Conservation (phyloP, 1,140 invertebrate species). For the Marisa cornuarietis region DNA sequence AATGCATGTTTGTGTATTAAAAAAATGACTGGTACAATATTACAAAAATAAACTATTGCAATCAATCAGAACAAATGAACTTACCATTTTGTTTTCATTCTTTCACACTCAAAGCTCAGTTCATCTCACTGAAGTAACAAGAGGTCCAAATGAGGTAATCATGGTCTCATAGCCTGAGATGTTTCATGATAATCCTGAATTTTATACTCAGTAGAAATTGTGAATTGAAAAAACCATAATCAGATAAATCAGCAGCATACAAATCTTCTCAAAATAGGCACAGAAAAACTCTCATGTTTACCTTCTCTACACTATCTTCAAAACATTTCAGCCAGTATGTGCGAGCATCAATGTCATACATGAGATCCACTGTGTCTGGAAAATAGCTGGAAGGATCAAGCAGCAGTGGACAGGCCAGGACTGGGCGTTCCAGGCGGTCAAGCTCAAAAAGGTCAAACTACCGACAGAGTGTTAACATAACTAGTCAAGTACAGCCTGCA, state of each 20-base stretch:
- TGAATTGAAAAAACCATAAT: too few relatives aligned
- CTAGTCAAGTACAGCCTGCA: too few relatives aligned
- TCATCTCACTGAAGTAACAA: too few relatives aligned
- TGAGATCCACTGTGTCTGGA: constrained; percentile 90
- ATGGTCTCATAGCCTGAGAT: too few relatives aligned
- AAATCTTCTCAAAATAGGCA: background rate
- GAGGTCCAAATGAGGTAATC: too few relatives aligned
- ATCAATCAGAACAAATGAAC: too few relatives aligned
- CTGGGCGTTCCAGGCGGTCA: constrained; percentile 73
- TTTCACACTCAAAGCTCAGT: too few relatives aligned
- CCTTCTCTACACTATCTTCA: constrained; percentile 75
- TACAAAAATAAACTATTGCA: too few relatives aligned
- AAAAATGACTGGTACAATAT: background rate
- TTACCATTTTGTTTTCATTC: too few relatives aligned
- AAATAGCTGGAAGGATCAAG: constrained; percentile 75
- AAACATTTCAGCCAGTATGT: constrained; percentile 94
- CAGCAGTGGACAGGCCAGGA: constrained; percentile 73
- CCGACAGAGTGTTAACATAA: background rate
- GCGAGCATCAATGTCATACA: constrained; percentile 84
- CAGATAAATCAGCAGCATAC: too few relatives aligned
- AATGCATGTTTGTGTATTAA: background rate
- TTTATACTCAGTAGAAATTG: too few relatives aligned
- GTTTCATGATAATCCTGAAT: too few relatives aligned
- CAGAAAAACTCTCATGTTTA: constrained; percentile 60
- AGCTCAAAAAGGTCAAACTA: constrained; percentile 76